Percentiles rank a stretch among this genome's conserved stretches.
Conservation (phyloP, 2,797 vertebrate genomes). For the Myotis myotis region DNA sequence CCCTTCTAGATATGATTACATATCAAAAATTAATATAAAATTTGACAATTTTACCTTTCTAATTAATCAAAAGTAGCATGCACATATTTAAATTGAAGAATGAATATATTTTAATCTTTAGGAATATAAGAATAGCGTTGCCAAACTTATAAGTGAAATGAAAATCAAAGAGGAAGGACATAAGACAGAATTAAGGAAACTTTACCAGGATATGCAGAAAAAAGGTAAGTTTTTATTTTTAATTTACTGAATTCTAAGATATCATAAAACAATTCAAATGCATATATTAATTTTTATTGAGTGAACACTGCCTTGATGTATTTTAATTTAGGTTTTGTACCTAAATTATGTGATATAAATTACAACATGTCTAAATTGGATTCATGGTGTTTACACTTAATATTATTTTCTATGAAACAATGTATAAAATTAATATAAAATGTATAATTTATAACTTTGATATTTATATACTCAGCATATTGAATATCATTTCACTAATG, state of each 20-base stretch:
- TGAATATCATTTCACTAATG: conserved; percentile 31
- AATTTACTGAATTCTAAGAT: conserved; percentile 27
- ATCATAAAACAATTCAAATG: not conserved
- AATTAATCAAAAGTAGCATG: conserved; percentile 15
- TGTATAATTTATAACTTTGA: not conserved
- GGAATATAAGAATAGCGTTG: conserved; percentile 82
- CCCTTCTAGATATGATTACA: not conserved
- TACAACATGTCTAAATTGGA: conserved; percentile 13
- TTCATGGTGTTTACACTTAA: not conserved
- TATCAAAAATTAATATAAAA: conserved; percentile 32
- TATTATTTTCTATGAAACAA: conserved; percentile 14
- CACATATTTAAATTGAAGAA: conserved; percentile 1
- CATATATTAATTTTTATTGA: conserved; percentile 32
- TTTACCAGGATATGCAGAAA: conserved; percentile 77
- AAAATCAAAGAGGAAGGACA: conserved; percentile 84
- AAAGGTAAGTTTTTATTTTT: conserved; percentile 77
- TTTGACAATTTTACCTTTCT: not conserved
- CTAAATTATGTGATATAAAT: conserved; percentile 39
- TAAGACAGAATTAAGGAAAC: conserved; percentile 77
- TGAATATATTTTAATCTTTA: conserved; percentile 71
- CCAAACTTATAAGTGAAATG: conserved; percentile 81
- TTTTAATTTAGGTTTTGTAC: conserved; percentile 33
- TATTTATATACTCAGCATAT: not conserved
- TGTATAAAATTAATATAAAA: conserved; percentile 14
- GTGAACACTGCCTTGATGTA: not conserved